phyloP scores from a whole-genome alignment of 2,797 vertebrate genomes.

The Nannoperca australis region DNA sequence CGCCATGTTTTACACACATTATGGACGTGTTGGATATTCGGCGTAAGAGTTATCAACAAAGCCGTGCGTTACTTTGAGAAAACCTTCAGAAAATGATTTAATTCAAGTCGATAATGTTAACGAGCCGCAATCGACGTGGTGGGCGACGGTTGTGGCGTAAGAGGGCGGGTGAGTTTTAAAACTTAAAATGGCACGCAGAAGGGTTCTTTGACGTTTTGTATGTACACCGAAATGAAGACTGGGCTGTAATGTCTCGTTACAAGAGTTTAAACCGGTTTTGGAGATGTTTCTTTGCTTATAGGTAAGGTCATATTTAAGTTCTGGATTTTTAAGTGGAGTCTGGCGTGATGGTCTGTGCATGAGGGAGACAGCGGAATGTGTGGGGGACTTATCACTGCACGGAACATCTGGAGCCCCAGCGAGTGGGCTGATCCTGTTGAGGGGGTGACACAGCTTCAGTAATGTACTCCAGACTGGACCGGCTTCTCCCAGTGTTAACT shows the following conservation, averaged over 20 bases:
- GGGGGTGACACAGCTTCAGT: conserved; percentile 22
- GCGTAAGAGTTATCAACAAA: rapidly evolving
- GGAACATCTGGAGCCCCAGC: conserved; percentile 69
- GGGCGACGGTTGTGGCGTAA: background rate
- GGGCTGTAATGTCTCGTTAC: rapidly evolving
- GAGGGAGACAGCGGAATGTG: conserved; percentile 2
- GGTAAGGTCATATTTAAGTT: rapidly evolving
- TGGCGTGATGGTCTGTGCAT: background rate
- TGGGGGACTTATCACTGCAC: conserved; percentile 41
- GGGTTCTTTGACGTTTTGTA: background rate
- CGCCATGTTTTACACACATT: rapidly evolving
- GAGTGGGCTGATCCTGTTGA: conserved; percentile 56
- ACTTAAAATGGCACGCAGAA: background rate
- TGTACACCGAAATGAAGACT: background rate
- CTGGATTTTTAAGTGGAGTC: background rate
- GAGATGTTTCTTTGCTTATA: rapidly evolving
- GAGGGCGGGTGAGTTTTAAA: background rate
- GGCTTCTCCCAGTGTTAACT: conserved; percentile 26
- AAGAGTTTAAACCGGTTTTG: rapidly evolving
- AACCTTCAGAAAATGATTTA: background rate
- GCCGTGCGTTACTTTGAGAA: rapidly evolving
- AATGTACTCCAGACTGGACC: conserved; percentile 40
- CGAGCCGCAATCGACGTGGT: background rate
- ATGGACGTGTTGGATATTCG: rapidly evolving
- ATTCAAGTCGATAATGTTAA: too few relatives aligned